phyloP scores from a whole-genome alignment of 1,140 invertebrate species.

The Calycopis cecrops region DNA sequence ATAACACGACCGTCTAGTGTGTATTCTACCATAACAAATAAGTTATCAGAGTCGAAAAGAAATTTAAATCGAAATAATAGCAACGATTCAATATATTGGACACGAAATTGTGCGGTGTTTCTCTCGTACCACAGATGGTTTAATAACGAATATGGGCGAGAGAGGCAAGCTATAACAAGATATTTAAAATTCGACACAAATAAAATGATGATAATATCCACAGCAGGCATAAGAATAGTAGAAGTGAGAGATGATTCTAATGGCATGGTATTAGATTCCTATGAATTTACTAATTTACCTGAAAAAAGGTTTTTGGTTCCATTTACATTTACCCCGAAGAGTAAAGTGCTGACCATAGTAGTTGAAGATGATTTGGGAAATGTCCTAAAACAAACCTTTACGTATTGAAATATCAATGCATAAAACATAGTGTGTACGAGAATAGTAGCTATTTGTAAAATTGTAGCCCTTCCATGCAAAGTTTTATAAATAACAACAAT shows the following conservation, averaged over 20 bases:
- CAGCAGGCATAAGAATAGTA: conserved; percentile 80
- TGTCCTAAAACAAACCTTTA: conserved; percentile 75
- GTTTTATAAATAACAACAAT: too few relatives aligned
- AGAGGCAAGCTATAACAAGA: conserved; percentile 74
- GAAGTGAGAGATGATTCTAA: conserved; percentile 80
- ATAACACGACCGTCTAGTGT: conserved; percentile 71
- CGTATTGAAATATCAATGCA: conserved; percentile 39
- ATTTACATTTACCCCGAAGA: conserved; percentile 66
- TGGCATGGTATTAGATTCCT: conserved; percentile 79
- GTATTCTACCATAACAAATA: conserved; percentile 65
- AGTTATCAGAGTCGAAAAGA: conserved; percentile 64
- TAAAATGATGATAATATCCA: conserved; percentile 78
- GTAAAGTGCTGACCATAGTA: conserved; percentile 69
- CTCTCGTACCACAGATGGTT: conserved; percentile 80
- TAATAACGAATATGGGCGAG: conserved; percentile 70
- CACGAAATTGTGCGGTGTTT: conserved; percentile 80
- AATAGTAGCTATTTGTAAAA: conserved; percentile 16
- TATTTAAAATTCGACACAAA: conserved; percentile 74
- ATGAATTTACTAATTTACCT: conserved; percentile 78
- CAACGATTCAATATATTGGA: conserved; percentile 78
- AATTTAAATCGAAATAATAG: conserved; percentile 62
- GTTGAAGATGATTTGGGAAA: conserved; percentile 76
- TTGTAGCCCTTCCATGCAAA: background rate
- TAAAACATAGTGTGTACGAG: conserved; percentile 1
- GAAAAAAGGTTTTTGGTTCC: conserved; percentile 77